phyloP scores from a whole-genome alignment of 2,113 vertebrate species.

The Acanthochromis polyacanthus region DNA sequence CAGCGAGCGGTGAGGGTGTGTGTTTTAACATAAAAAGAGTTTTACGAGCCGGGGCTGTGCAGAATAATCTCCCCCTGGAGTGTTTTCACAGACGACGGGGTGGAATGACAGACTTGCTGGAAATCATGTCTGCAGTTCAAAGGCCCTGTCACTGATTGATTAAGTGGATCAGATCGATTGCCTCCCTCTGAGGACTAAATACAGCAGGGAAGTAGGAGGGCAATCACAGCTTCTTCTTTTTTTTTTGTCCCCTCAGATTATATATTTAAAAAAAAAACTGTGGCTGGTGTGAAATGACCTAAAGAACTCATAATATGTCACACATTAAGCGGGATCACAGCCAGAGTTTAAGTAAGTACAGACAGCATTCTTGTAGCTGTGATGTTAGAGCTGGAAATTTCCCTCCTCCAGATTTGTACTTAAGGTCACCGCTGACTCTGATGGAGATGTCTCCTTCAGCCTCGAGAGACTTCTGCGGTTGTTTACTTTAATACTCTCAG shows the following conservation, averaged over 20 bases:
- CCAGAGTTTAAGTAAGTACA: constrained; percentile 14
- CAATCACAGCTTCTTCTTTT: neutral
- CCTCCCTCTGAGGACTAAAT: constrained; percentile 30
- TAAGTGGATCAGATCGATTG: constrained; percentile 69
- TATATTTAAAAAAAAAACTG: neutral
- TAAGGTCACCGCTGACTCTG: constrained; percentile 22
- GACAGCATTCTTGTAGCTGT: neutral
- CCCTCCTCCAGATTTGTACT: neutral
- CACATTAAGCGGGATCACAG: constrained; percentile 27
- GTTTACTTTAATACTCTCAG: constrained; percentile 64
- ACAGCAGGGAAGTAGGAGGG: constrained; percentile 22
- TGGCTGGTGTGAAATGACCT: constrained; percentile 23
- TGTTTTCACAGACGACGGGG: constrained; percentile 74
- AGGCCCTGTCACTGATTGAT: constrained; percentile 71
- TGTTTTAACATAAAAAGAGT: constrained; percentile 71
- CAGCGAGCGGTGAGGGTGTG: constrained; percentile 28
- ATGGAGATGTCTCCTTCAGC: constrained; percentile 37
- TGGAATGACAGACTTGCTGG: constrained; percentile 70
- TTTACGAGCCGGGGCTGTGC: constrained; percentile 71
- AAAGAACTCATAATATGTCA: constrained; percentile 14
- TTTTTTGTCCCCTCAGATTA: neutral
- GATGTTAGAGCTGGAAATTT: constrained; percentile 12
- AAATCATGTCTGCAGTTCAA: constrained; percentile 79
- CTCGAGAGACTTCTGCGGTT: constrained; percentile 30
- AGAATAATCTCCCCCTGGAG: constrained; percentile 69